phyloP scores from a whole-genome alignment of 2,888 invertebrate species.

The Empis livida region DNA sequence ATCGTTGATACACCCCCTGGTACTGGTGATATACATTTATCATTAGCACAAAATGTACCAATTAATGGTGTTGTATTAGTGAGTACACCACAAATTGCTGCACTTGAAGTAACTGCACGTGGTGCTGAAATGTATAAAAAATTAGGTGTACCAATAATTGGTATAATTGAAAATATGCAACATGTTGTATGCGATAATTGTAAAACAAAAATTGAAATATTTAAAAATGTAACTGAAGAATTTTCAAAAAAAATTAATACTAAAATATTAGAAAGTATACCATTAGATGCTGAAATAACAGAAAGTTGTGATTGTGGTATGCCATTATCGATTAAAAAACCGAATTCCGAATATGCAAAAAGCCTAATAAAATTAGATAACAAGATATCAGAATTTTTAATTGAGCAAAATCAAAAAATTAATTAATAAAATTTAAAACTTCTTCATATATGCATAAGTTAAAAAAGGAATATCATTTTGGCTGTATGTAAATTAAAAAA shows the following conservation, averaged over 20 bases:
- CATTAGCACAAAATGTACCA: constrained; percentile 78
- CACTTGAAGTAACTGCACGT: constrained; percentile 71
- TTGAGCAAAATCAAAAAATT: too few species aligned
- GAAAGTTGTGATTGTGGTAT: constrained; percentile 30
- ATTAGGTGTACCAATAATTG: constrained; percentile 67
- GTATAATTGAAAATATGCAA: constrained; percentile 88
- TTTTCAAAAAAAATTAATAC: constrained; percentile 53
- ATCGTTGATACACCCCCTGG: constrained; percentile 94
- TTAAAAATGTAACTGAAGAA: constrained; percentile 50
- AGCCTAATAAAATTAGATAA: constrained; percentile 14
- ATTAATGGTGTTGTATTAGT: constrained; percentile 81
- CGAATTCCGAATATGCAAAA: constrained; percentile 24
- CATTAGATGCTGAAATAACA: constrained; percentile 26
- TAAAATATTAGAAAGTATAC: constrained; percentile 47
- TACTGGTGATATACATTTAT: constrained; percentile 89
- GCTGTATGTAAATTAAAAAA: too few species aligned
- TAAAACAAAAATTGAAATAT: constrained; percentile 55
- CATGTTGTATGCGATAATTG: constrained; percentile 66
- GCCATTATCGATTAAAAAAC: constrained; percentile 26
- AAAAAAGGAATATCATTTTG: too few species aligned
- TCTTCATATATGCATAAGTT: too few species aligned
- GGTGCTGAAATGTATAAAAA: constrained; percentile 82
- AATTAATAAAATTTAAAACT: too few species aligned
- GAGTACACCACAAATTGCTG: constrained; percentile 83
- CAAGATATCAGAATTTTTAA: too few species aligned